Evolutionary conservation across 2,113 vertebrate genomes (phyloP), one percentile per base, ranked within the genome.

Genomic region (Cephalopterus ornatus): DNA sequence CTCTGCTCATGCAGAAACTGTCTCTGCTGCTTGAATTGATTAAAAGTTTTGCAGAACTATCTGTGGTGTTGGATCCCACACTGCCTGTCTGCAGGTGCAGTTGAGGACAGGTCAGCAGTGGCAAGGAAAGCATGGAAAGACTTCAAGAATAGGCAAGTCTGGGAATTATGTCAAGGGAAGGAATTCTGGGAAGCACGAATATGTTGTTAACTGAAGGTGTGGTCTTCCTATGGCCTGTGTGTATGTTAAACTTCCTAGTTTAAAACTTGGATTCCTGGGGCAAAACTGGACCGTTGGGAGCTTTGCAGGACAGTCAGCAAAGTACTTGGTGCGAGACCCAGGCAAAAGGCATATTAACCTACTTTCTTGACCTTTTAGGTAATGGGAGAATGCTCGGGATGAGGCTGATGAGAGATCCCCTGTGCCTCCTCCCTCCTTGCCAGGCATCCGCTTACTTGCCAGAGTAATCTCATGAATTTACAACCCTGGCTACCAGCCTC

Each of bases 391-490:
- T 11, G 4, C 23, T 47, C 3, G 41, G 88, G 81, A 73, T 92
- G 85, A 94, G 42, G 42, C 67, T 96, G 83, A 92, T 93, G 56
- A 90, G 94, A 71, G 92, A 92, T 92, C 88, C 79, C 58, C 83
- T 49, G 33, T 47, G 46, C 42, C 77, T 61, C 53, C 72, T 37
- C 74, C 39, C 58, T 76, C 73, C 61, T 81, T 47, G 73, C 89
- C 81, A 85, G 81, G 89, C 73, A 95, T 97, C 93, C 15, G 1
- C 28, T 89, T 89, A 84, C 95, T 97, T 75, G 84, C 94, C 91
- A 95, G 89, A 95, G 87, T 72, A 81, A 94, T 94, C 94, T 55
- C 8, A 3, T 89, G 93, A 95, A 96, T 96, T 92, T 94, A 92
- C 93, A 92, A 82, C 77, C 80, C 70, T 47, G 44, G n/a, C 89